Evolutionary conservation across 1,140 invertebrate genomes (phyloP), one percentile per base, ranked within the genome.

Genomic region (Dendroctonus valens): DNA sequence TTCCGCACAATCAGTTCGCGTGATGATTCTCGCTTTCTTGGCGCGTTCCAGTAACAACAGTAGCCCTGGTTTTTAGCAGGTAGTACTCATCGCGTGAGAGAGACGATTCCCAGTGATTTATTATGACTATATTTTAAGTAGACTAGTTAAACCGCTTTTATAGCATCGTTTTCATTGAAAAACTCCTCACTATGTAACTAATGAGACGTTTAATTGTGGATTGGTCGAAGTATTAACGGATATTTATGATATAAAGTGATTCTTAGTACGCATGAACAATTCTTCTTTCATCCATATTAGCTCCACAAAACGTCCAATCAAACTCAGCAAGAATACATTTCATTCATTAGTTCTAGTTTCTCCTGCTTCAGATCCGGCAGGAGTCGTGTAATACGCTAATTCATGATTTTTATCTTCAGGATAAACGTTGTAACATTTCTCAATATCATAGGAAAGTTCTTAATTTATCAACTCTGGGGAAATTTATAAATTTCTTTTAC

Each of bases 61-160:
- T 65, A 65, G 62, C 49, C 41, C 41, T 54, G 50, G 60, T 63
- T 63, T 54, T 63, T 63, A 63, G 51, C 60, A 54, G 60, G 60
- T 63, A 63, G 40, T 63, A 65, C 62, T 65, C 62, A 65, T 65
- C 62, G 62, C 62, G 62, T 65, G 46, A 65, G 62, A 65, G 41
- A 63, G 62, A 49, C 62, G 53, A 65, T 65, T 53, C 40, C 6
- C 7, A 57, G 54, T 65, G 62, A 65, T 65, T 65, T 65, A 65
- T 65, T 57, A 57, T 54, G 42, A 65, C 62, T 57, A 65, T 55
- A 65, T 65, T 65, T 65, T 65, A 65, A 65, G 62, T 65, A 55
- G 52, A 65, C 62, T 57, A 65, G 62, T 65, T 65, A 65, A 57
- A 65, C 44, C 40, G 46, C 62, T 65, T 65, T 65, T 57, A 49